Evolutionary conservation across 2,797 vertebrate species (phyloP).

Genomic region (Anas flavirostris): DNA sequence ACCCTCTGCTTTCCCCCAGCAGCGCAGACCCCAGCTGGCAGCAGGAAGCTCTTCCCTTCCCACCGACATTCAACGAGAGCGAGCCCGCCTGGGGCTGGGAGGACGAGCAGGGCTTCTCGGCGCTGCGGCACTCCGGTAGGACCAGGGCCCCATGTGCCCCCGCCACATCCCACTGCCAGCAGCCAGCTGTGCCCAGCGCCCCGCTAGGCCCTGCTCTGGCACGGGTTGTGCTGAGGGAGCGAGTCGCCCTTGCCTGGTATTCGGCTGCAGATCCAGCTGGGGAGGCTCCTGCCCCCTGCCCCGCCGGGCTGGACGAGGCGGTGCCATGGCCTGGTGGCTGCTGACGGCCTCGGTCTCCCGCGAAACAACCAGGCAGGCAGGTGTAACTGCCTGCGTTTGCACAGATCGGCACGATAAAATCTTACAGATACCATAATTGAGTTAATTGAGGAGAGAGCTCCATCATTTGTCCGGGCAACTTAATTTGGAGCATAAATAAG

Average conservation of each 20-base stretch:
- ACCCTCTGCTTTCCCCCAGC: constrained; percentile 24
- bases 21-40: constrained; percentile 82
- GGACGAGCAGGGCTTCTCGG: constrained; percentile 93
- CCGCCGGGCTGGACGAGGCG: background rate
- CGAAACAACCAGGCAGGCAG: background rate
- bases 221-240: background rate
- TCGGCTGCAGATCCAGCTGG: background rate
- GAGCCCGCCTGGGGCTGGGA: constrained; percentile 87
- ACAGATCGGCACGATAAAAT: background rate
- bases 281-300: background rate
- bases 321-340: background rate
- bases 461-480: constrained; percentile 23
- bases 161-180: background rate
- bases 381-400: constrained; percentile 22
- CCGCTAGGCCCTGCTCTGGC: background rate
- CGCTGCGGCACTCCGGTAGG: constrained; percentile 93
- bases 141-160: fast-evolving
- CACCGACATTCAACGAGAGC: constrained; percentile 79
- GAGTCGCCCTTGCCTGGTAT: background rate
- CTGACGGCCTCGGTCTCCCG: background rate
- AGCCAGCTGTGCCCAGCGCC: background rate
- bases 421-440: constrained; percentile 33
- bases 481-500: constrained; percentile 43
- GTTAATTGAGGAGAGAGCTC: constrained; percentile 54
- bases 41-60: constrained; percentile 75